Evolutionary conservation across 92 coral and sea anemone species (phyloP), one percentile per base, ranked within the genome.

Genomic region (Porites divaricata): DNA sequence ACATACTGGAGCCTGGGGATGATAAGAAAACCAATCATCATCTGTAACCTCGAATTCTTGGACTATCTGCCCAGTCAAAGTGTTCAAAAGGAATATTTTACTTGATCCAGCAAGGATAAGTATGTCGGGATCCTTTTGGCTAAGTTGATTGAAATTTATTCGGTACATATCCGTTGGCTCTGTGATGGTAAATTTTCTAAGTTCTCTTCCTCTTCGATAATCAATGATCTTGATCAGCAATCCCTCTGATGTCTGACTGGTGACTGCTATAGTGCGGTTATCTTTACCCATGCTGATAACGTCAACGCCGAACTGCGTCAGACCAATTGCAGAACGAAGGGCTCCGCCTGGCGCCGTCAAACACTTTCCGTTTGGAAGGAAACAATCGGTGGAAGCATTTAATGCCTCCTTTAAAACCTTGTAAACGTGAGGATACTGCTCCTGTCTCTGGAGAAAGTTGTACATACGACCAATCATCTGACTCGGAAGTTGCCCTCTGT

Each of bases 311-410:
- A 24, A 66, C 63, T 88, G 92, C 24, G 89, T 89, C 63, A 95
- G 81, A 11, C 91, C 88, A 59, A 97, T 93, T 20, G 99, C 88
- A 35, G 96, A 95, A 17, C 96, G 94, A 59, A 95, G 50, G 9
- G 97, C 95, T 12, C 99, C 99, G 2, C 99, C 99, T 14, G 99
- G 98, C 8, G 99, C 98, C 8, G 97, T 95, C 25, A 97, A 76
- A 56, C 95, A 97, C 87, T 93, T 97, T 86, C 85, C 22, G 78
- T 97, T 93, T 41, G 99, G 99, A 56, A 95, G 77, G 58, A 97
- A 97, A 72, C 95, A 97, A 17, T 98, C 92, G 28, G 77, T 83
- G 19, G 95, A 87, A 49, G 95, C 85, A 41, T 88, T 79, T 24
- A 88, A 78, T 15, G 96, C 96, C 83, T 97, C 92, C 79, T 93